These are phyloP conservation scores for Apostichopus leukothele DNA, from an alignment of 53 echinoderm and acorn worm species.

Conservation along the genomic window DNA sequence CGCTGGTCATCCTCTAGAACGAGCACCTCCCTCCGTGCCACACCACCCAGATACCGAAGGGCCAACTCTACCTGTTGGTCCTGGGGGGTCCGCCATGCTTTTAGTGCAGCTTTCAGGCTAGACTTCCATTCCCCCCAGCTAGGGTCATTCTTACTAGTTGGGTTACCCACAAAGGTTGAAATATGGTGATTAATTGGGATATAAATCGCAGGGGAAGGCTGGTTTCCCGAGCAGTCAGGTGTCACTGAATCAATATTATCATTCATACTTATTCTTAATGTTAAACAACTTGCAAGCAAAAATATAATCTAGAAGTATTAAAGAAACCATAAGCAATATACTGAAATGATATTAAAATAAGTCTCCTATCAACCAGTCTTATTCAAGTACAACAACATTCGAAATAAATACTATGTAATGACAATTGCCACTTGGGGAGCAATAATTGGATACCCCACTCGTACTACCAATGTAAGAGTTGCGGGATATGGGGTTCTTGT, in stretches of 20 bases:
- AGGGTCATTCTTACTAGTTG: constrained; percentile 21
- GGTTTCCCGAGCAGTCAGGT: not conserved
- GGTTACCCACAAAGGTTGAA: constrained; percentile 1
- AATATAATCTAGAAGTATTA: too few relatives aligned
- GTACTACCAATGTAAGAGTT: not conserved
- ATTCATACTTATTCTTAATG: not conserved
- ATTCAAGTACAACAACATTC: not conserved
- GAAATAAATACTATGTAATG: not conserved
- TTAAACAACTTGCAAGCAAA: not conserved
- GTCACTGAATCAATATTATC: not conserved
- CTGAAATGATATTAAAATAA: not conserved
- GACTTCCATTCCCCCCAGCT: constrained; percentile 17
- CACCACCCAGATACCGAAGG: constrained; percentile 46
- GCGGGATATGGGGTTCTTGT: not conserved
- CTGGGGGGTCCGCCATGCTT: constrained; percentile 37
- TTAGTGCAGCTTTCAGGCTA: not conserved
- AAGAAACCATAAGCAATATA: not conserved
- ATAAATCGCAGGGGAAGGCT: not conserved
- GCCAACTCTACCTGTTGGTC: constrained; percentile 35
- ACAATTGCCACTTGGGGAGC: not conserved
- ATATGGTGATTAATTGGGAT: not conserved
- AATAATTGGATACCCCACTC: not conserved
- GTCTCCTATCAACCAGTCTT: not conserved
- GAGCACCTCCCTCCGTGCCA: constrained; percentile 25
- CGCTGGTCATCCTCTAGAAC: not conserved